Percentiles rank a stretch among this genome's conserved stretches.
Conservation (phyloP, 2,113 vertebrate genomes). For the Xenopus tropicalis region UCB_Xtro_10.0 CM004447.2:54225501-54226000, state of each 20-base stretch:
- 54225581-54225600: no score
- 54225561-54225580: no score
- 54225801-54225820: conserved; percentile 16
- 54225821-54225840: conserved; percentile 22
- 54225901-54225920: not conserved
- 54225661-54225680: no score
- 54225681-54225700: not conserved
- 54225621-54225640: no score
- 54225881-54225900: conserved; percentile 39
- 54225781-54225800: conserved; percentile 27
- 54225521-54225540: no score
- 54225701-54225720: not conserved
- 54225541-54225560: no score
- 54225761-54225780: conserved; percentile 26
- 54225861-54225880: conserved; percentile 37
- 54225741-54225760: conserved; percentile 22
- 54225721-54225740: conserved; percentile 12
- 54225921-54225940: conserved; percentile 21
- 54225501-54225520: no score
- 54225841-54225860: conserved; percentile 25
- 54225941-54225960: conserved; percentile 29
- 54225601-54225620: no score
- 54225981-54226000: conserved; percentile 23
- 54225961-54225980: conserved; percentile 33
- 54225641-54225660: no score